Percentiles rank a stretch among this genome's conserved stretches.
These are phyloP conservation scores for Baronia brevicornis DNA, from an alignment of 2,888 invertebrate genomes.

Conservation along the genomic window DNA sequence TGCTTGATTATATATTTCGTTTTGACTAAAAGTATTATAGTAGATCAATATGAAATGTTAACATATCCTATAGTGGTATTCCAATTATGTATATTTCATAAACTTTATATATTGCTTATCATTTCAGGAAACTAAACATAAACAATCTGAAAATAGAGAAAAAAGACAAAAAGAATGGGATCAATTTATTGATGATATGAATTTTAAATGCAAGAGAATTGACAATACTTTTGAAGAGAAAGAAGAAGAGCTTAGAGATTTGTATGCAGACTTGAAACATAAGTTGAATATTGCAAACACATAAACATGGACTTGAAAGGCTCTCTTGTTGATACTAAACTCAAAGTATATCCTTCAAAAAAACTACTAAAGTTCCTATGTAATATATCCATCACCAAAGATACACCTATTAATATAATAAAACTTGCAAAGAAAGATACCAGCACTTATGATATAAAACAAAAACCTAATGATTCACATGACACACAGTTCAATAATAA, in stretches of 20 bases:
- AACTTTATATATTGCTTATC: constrained; percentile 1
- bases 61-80: not conserved
- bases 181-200: constrained; percentile 85
- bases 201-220: constrained; percentile 83
- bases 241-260: constrained; percentile 83
- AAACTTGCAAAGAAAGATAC: constrained; percentile 34
- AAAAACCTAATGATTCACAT: constrained; percentile 23
- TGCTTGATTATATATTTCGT: too few relatives aligned
- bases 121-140: constrained; percentile 40
- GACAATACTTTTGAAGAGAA: constrained; percentile 86
- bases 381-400: constrained; percentile 53
- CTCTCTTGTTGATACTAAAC: constrained; percentile 77
- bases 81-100: not conserved
- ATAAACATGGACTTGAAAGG: constrained; percentile 70
- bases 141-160: constrained; percentile 39
- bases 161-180: constrained; percentile 78
- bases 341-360: constrained; percentile 79
- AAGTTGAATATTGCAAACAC: constrained; percentile 78
- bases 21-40: too few relatives aligned
- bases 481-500: constrained; percentile 31
- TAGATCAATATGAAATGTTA: too few relatives aligned
- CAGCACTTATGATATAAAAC: constrained; percentile 21
- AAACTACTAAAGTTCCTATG: constrained; percentile 73
- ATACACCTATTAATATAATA: constrained; percentile 72
- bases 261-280: constrained; percentile 84